Conservation (phyloP, 1,140 invertebrate genomes). For the Cryptotermes secundus region DNA sequence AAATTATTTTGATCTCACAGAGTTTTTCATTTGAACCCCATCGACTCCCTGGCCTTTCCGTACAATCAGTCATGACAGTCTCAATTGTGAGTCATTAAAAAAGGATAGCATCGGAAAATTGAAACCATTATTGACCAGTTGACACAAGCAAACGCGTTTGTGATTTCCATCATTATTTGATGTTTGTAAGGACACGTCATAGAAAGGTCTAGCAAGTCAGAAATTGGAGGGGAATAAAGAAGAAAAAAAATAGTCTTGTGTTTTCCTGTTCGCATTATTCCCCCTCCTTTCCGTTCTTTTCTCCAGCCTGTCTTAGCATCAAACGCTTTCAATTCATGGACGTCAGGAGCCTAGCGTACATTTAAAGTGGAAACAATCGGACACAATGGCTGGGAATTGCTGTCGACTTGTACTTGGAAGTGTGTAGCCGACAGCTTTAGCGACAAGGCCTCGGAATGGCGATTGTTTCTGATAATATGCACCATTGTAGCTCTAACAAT, state of each 20-base stretch:
- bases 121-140: neutral
- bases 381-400: neutral
- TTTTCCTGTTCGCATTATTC: neutral
- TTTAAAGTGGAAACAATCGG: constrained; percentile 12
- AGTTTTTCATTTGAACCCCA: too few relatives aligned
- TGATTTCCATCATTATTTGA: neutral
- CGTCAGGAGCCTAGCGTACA: neutral
- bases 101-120: too few relatives aligned
- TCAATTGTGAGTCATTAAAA: too few relatives aligned
- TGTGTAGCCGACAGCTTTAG: neutral
- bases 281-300: neutral
- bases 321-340: neutral
- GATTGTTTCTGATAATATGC: constrained; percentile 20
- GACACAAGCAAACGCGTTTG: neutral
- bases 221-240: neutral
- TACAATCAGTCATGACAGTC: too few relatives aligned
- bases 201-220: neutral
- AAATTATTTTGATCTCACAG: too few relatives aligned
- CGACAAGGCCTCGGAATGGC: neutral
- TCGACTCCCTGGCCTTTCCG: too few relatives aligned
- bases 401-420: constrained; percentile 5
- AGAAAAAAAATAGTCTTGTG: neutral
- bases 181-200: neutral
- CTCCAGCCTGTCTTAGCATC: neutral
- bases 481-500: neutral